Evolutionary conservation across 2,113 vertebrate genomes (phyloP), one percentile per base, ranked within the genome.

Genomic region (Montifringilla adamsi): DNA sequence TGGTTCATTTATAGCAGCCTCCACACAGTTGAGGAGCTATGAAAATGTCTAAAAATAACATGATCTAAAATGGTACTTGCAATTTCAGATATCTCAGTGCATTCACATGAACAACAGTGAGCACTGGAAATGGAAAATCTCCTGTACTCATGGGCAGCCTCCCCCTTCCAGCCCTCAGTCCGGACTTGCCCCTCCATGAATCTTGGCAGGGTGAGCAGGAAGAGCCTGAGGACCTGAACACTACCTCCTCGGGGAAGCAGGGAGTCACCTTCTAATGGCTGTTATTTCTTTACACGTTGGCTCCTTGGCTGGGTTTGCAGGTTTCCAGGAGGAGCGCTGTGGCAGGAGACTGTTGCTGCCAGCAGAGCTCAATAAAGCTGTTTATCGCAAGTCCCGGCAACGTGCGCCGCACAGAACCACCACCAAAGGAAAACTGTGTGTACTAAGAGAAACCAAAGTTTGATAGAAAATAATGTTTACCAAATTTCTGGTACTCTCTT

Each of bases 11-110:
- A 21, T 39, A 62, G 66, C 84, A 83, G 63, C 59, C 67, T 85
- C 49, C 55, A 35, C 64, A 70, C 33, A 91, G 74, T 76, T 63
- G 47, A 94, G 67, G 37, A 94, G 55, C 52, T 92, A 64, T 73
- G 73, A 78, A 93, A 94, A 84, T 19, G 17, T 44, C 92, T 94
- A 93, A 91, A 94, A 93, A 94, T 88, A 85, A 80, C 9, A 0
- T 17, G 15, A 39, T 70, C 52, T 88, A 81, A 93, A 77, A 44
- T 43, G 44, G 76, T 92, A 52, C 56, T 90, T 86, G 55, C 73
- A 72, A 68, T 52, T 76, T 85, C 82, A 87, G 75, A 28, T 80
- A 44, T 35, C 35, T 84, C n/a, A 13, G 73, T 63, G 53, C 22
- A 86, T 90, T 41, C 59, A 67, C 53, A 19, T 46, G 79, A 79